These are phyloP conservation scores for Cecropterus lyciades DNA, from an alignment of 1,140 invertebrate species.

Conservation along the genomic window DNA sequence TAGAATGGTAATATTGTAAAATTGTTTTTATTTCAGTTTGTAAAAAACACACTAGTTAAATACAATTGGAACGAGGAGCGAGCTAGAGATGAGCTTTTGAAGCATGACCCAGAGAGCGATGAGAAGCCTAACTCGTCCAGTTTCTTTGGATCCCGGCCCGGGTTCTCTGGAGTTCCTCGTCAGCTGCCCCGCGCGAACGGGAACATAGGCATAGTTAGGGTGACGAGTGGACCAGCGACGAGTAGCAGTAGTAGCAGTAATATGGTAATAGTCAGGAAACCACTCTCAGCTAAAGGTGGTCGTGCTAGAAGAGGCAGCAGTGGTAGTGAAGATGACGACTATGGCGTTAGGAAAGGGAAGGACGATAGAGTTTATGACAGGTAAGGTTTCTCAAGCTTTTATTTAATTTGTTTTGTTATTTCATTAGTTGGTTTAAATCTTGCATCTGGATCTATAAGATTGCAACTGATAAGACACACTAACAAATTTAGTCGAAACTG, in stretches of 20 bases:
- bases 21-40: constrained; percentile 77
- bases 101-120: constrained; percentile 75
- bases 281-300: constrained; percentile 53
- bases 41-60: constrained; percentile 74
- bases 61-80: constrained; percentile 80
- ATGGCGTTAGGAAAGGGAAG: constrained; percentile 73
- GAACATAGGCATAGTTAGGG: constrained; percentile 56
- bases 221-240: constrained; percentile 48
- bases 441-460: too few relatives aligned
- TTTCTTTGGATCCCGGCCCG: constrained; percentile 48
- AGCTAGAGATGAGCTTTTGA: constrained; percentile 74
- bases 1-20: too few relatives aligned
- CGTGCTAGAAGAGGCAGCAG: constrained; percentile 66
- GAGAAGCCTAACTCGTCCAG: constrained; percentile 50
- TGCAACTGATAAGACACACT: too few relatives aligned
- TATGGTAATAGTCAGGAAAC: constrained; percentile 46
- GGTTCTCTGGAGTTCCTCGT: constrained; percentile 45
- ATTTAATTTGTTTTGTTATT: too few relatives aligned
- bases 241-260: not conserved
- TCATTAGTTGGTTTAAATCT: too few relatives aligned
- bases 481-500: too few relatives aligned
- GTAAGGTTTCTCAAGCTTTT: too few relatives aligned
- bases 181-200: constrained; percentile 48
- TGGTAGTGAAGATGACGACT: constrained; percentile 76
- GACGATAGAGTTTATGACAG: constrained; percentile 79